Evolutionary conservation across 2,888 invertebrate species (phyloP).

Genomic region (Brachyopa scutellaris): DNA sequence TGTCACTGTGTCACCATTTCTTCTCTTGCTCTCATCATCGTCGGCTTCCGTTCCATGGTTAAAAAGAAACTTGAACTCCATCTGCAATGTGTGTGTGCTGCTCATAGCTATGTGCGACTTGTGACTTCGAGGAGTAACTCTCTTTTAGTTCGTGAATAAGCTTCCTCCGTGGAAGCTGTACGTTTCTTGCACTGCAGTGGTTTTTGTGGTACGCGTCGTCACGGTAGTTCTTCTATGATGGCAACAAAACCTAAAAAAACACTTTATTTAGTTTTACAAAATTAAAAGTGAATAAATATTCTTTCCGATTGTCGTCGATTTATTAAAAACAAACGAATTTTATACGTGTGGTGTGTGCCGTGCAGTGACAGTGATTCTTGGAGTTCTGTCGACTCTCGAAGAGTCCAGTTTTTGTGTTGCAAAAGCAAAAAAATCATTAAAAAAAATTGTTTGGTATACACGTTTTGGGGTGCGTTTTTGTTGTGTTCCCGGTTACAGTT

Average conservation of each 20-base stretch:
- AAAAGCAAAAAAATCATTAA: constrained; percentile 9
- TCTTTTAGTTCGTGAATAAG: constrained; percentile 61
- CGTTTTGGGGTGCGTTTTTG: constrained; percentile 71
- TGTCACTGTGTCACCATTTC: too few relatives aligned
- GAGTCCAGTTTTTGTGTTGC: not conserved
- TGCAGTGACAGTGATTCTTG: constrained; percentile 19
- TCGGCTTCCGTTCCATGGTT: constrained; percentile 13
- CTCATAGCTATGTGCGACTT: constrained; percentile 27
- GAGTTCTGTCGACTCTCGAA: not conserved
- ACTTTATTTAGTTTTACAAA: not conserved
- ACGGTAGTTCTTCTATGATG: constrained; percentile 3
- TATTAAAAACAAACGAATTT: not conserved
- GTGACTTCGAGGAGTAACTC: constrained; percentile 38
- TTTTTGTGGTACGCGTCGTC: constrained; percentile 5
- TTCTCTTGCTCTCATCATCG: constrained; percentile 17
- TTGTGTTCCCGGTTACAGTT: constrained; percentile 58
- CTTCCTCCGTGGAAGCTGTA: constrained; percentile 61
- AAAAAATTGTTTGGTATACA: constrained; percentile 66
- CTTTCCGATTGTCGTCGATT: constrained; percentile 4
- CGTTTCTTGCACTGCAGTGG: constrained; percentile 11
- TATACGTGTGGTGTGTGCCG: constrained; percentile 3
- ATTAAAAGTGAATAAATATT: not conserved
- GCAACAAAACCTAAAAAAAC: too few relatives aligned
- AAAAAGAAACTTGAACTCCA: constrained; percentile 51
- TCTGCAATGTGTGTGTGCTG: constrained; percentile 32